Base-by-base conservation (phyloP, 2,113 vertebrate species). In the Xiphophorus couchianus region DNA sequence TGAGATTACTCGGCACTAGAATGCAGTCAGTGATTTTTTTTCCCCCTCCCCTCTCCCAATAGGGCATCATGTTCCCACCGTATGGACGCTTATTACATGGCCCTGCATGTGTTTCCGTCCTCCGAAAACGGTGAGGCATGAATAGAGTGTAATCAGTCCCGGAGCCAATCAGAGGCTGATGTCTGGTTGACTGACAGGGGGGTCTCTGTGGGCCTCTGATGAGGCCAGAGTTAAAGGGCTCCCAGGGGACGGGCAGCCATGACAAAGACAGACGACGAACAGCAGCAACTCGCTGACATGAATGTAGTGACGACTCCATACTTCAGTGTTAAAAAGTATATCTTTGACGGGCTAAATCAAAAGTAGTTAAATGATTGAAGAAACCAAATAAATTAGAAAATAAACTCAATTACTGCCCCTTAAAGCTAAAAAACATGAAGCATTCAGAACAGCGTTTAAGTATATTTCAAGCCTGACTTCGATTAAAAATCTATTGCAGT, bases 131-230 rank as follows among this genome's bases (percentile, higher is more conserved):
- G 85, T 83, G 83, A 89, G 68, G 70, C 87, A 74, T 94, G 94
- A 95, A 95, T 94, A 87, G 90, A 82, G 89, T 86, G 90, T 92
- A 94, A 95, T 95, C 95, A 95, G 93, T 95, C 93, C 94, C 82
- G 94, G 93, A 95, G 95, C 96, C 95, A 95, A 95, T 96, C 95
- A 95, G 92, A 93, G 94, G 88, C 81, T 87, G 86, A 86, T 67
- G 92, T 94, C 93, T 62, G 85, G 92, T 87, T 88, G 90, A 94
- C 86, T 93, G 95, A 95, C 94, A 93, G 93, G 94, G 84, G 87
- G 82, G 91, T 92, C 95, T 93, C 91, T 19, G 93, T 88, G 90
- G 94, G 94, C 88, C 90, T 93, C 92, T 95, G 93, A 94, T 94
- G 93, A 93, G 87, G 91, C 89, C 87, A 69, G 72, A 92, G 91